Evolutionary conservation across 2,888 invertebrate genomes (phyloP).

Genomic region (Acanthoscelides obtectus): DNA sequence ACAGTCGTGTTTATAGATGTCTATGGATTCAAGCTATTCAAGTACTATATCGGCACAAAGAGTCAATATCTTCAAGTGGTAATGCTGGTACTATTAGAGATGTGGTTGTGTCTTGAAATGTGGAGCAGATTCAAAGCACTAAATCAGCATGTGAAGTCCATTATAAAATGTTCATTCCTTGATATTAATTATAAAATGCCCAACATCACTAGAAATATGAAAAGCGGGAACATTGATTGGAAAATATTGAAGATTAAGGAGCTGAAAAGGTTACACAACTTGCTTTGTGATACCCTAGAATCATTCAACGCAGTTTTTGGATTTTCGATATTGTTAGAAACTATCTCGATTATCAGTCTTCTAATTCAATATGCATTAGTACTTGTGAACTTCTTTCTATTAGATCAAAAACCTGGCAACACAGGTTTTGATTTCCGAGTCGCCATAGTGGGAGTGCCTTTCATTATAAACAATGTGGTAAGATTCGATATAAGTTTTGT

Average conservation of each 20-base stretch:
- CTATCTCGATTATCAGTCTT: background rate
- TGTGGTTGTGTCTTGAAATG: background rate
- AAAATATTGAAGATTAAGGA: background rate
- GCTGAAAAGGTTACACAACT: background rate
- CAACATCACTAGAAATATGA: background rate
- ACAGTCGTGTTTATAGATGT: background rate
- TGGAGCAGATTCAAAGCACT: background rate
- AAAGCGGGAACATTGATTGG: background rate
- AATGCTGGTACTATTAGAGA: background rate
- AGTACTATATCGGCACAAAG: background rate
- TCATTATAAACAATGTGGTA: background rate
- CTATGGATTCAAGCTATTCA: background rate
- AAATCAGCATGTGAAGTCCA: background rate
- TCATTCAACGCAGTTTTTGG: background rate
- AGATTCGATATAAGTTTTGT: too few relatives aligned
- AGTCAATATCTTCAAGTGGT: background rate
- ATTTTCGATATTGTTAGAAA: background rate
- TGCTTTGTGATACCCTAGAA: background rate
- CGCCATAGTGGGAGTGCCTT: background rate
- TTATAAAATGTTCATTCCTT: background rate
- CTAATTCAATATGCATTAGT: background rate
- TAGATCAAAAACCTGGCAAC: background rate
- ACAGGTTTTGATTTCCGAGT: background rate
- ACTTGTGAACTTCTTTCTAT: background rate
- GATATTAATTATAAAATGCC: background rate